Evolutionary conservation across 1,140 invertebrate species (phyloP).

Genomic region (Ooceraea biroi): DNA sequence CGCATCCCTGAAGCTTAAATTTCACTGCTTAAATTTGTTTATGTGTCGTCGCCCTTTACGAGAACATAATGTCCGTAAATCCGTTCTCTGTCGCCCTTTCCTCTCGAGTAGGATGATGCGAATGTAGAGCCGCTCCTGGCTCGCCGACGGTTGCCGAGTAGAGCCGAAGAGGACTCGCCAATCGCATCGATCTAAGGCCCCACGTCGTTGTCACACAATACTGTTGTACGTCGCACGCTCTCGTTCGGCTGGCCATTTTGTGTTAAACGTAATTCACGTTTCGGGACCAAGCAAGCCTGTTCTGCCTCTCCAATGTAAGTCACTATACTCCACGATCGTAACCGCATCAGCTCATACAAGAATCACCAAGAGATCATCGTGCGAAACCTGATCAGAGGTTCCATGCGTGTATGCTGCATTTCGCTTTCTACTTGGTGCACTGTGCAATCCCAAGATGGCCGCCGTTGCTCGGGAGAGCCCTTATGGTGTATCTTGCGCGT

Average conservation of each 20-base stretch:
- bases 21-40: too few relatives aligned
- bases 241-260: slow-evolving; percentile 73
- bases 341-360: slow-evolving; percentile 33
- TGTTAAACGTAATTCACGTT: slow-evolving; percentile 75
- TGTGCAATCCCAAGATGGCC: slow-evolving; percentile 81
- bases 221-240: slow-evolving; percentile 77
- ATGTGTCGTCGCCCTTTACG: too few relatives aligned
- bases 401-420: slow-evolving; percentile 76
- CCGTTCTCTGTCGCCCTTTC: too few relatives aligned
- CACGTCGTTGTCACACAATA: slow-evolving; percentile 82
- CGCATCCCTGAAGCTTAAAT: too few relatives aligned
- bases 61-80: too few relatives aligned
- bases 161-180: slow-evolving; percentile 73
- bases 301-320: slow-evolving; percentile 78
- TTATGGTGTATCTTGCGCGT: slow-evolving; percentile 74
- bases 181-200: slow-evolving; percentile 82
- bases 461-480: slow-evolving; percentile 75
- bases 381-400: slow-evolving; percentile 34
- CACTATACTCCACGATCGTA: slow-evolving; percentile 18
- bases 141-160: slow-evolving; percentile 70
- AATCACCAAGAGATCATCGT: slow-evolving; percentile 21
- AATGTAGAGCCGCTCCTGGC: slow-evolving; percentile 5
- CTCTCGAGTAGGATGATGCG: too few relatives aligned
- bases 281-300: slow-evolving; percentile 77
- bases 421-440: slow-evolving; percentile 73